Percentiles rank a stretch among this genome's conserved stretches.
Conservation (phyloP, 2,797 vertebrate species). For the Myotis vivesi region DNA sequence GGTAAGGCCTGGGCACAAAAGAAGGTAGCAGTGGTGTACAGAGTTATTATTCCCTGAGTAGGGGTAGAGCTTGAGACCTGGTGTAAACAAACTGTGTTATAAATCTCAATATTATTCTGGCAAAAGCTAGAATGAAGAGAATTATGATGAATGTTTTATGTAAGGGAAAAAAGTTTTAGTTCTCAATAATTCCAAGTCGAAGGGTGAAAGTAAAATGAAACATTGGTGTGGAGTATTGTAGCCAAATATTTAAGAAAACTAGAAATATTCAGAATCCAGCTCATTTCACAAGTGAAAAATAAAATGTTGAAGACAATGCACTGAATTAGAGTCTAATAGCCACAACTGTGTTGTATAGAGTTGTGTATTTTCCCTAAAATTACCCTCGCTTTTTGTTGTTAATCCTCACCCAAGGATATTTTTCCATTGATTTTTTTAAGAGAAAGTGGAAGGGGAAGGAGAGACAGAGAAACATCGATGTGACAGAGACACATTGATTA, state of each 20-base stretch:
- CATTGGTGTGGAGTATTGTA: background rate
- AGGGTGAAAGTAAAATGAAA: background rate
- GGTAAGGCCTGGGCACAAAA: background rate
- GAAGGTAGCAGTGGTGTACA: background rate
- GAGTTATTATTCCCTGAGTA: background rate
- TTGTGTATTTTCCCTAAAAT: background rate
- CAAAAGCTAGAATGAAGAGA: background rate
- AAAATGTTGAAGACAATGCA: background rate
- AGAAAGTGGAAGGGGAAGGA: too few species aligned
- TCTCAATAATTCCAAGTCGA: background rate
- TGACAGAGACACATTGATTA: too few species aligned
- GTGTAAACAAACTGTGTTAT: background rate
- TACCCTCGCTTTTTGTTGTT: background rate
- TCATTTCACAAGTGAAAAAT: background rate
- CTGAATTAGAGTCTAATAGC: background rate
- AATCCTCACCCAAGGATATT: too few species aligned
- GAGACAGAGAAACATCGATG: too few species aligned
- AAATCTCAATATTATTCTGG: background rate
- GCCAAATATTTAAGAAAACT: background rate
- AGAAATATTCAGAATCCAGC: background rate
- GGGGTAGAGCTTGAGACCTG: background rate
- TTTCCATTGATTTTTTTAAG: too few species aligned
- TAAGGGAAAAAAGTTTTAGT: background rate
- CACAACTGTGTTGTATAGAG: background rate
- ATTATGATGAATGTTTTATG: background rate